Base-by-base conservation (phyloP, 2,797 vertebrate genomes). In the Cetoscarus ocellatus region DNA sequence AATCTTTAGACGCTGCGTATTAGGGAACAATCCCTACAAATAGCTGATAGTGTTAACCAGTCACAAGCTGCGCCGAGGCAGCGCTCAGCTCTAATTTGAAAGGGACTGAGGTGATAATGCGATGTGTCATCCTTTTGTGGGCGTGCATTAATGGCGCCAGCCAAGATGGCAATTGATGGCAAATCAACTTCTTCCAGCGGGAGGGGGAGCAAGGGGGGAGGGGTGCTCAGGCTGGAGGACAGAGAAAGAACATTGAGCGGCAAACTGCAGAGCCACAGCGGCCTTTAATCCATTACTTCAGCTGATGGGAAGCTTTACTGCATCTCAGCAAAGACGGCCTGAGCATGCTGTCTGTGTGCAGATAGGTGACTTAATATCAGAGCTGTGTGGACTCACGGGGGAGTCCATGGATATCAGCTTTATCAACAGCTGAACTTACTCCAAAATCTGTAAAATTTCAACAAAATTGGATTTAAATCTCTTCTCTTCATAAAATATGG, bases 281-380 rank as follows among this genome's bases (percentile, higher is more conserved):
- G 96, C 95, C 95, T 95, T 97, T 97, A 96, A 97, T 98, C 96
- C 95, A 96, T 96, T 91, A 95, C 82, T 95, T 90, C 91, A 93
- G 91, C 94, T 85, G 93, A 93, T 94, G 95, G 95, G 90, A 90
- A 83, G 95, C 89, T 95, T 97, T 96, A 97, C 96, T 96, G 96
- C 94, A 96, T 87, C 93, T 95, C 94, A 79, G 70, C 75, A 85
- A 90, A 92, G 86, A 92, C 92, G 85, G 80, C 94, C 93, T 94
- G 92, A 91, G 71, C 72, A 84, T 39, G 14, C 43, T 71, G 54
- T 45, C 59, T 40, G 66, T 61, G 70, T 17, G 1, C 80, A 84
- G 74, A 70, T 2, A 27, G 27, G 27, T 2, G 27, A 27, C 27
- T 87, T 87, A 18, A 89, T 81, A 85, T 61, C 83, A 90, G 88